Conservation (phyloP, 2,888 invertebrate genomes). For the Ypsolopha sequella region DNA sequence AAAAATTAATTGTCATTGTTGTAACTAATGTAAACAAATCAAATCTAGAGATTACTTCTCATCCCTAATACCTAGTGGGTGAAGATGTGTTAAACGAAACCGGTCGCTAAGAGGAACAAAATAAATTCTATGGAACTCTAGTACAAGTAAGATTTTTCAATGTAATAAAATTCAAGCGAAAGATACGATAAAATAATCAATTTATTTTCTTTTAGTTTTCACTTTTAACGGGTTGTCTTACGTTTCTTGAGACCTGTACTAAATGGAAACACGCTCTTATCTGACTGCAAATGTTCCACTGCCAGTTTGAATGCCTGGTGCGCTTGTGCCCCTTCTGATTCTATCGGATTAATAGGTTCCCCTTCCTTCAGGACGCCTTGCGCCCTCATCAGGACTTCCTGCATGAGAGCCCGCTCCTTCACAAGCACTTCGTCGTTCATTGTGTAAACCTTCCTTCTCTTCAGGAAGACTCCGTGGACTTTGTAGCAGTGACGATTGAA, state of each 20-base stretch:
- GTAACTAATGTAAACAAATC: too few relatives aligned
- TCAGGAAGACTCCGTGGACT: constrained; percentile 45
- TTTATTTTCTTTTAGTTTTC: background rate
- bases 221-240: background rate
- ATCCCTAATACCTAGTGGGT: too few relatives aligned
- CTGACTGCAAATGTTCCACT: constrained; percentile 25
- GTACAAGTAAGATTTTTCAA: too few relatives aligned
- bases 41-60: too few relatives aligned
- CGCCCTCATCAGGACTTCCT: constrained; percentile 26
- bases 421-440: constrained; percentile 45
- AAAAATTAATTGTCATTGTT: too few relatives aligned
- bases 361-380: constrained; percentile 25
- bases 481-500: constrained; percentile 51
- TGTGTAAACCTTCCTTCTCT: constrained; percentile 31
- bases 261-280: background rate
- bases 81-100: too few relatives aligned
- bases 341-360: constrained; percentile 29
- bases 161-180: too few relatives aligned
- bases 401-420: constrained; percentile 34
- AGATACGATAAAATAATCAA: too few relatives aligned
- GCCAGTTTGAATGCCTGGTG: constrained; percentile 31
- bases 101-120: too few relatives aligned
- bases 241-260: background rate
- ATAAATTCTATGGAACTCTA: too few relatives aligned
- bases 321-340: constrained; percentile 27